A percentile compares a stretch with the other conserved stretches of the same genome.
These are phyloP conservation scores for Pyxicephalus adspersus DNA, from an alignment of 2,113 vertebrate species.

Conservation along the genomic window DNA sequence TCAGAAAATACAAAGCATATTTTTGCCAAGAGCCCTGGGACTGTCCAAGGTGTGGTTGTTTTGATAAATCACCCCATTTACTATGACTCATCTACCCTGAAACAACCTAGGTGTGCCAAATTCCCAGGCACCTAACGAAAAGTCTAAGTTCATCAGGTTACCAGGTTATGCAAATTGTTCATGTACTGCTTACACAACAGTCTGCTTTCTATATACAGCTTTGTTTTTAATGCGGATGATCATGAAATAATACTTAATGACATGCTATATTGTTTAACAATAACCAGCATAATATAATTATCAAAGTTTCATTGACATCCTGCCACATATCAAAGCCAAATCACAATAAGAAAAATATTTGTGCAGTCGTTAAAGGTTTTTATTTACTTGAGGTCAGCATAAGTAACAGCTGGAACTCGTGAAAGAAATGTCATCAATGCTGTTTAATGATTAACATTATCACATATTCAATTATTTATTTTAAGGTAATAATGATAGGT, in stretches of 20 bases:
- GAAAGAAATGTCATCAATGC: neutral
- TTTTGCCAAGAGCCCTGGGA: neutral
- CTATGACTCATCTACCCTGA: constrained; percentile 37
- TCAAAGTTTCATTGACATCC: neutral
- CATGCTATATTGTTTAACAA: neutral
- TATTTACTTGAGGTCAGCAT: neutral
- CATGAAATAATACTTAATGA: constrained; percentile 4
- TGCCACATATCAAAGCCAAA: constrained; percentile 34
- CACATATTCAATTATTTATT: neutral
- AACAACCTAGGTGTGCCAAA: constrained; percentile 35
- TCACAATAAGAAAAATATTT: neutral
- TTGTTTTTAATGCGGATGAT: neutral
- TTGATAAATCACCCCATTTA: neutral
- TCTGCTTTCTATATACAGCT: constrained; percentile 28
- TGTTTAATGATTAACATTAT: too few species aligned
- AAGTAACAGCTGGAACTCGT: neutral
- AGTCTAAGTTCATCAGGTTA: constrained; percentile 45
- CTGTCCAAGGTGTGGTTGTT: constrained; percentile 28
- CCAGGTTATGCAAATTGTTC: constrained; percentile 35
- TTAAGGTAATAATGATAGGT: too few species aligned
- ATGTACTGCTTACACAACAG: neutral
- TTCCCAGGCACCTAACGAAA: constrained; percentile 24
- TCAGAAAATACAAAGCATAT: neutral
- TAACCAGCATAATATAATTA: constrained; percentile 13
- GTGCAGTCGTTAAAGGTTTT: neutral